Conservation (phyloP, 1,140 invertebrate species). For the Sycophila sp. region DNA sequence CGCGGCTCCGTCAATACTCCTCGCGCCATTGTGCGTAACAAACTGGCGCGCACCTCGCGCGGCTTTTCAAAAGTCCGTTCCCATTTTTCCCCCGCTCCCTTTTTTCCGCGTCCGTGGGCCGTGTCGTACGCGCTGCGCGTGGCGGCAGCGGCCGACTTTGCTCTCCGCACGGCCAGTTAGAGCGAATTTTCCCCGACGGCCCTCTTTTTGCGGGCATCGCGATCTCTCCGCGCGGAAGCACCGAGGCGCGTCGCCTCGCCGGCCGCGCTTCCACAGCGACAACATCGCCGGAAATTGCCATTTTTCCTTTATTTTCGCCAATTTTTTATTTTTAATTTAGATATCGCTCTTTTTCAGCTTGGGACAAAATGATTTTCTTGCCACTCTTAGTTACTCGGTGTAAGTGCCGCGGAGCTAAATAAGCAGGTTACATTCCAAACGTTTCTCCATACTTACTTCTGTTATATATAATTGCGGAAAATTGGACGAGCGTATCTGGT, state of each 20-base stretch:
- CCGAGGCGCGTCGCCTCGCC: constrained; percentile 6
- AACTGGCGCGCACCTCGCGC: neutral
- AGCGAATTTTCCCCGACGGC: neutral
- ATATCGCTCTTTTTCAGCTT: too few relatives aligned
- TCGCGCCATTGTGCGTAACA: neutral
- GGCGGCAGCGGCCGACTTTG: neutral
- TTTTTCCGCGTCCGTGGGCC: neutral
- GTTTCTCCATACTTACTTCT: too few relatives aligned
- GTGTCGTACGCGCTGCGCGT: too few relatives aligned
- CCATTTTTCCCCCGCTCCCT: neutral
- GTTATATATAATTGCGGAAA: too few relatives aligned
- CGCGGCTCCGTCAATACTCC: neutral
- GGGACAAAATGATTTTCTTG: too few relatives aligned
- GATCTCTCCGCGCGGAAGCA: constrained; percentile 37
- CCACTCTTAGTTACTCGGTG: too few relatives aligned
- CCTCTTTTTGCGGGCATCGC: constrained; percentile 19
- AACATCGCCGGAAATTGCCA: too few relatives aligned
- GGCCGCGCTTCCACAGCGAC: neutral
- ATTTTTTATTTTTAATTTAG: too few relatives aligned
- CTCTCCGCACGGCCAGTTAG: neutral
- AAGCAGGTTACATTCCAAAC: too few relatives aligned
- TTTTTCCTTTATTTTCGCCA: too few relatives aligned
- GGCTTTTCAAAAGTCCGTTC: neutral
- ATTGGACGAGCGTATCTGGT: too few relatives aligned
- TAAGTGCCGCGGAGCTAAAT: too few relatives aligned